Evolutionary conservation across 2,888 invertebrate genomes (phyloP).

Genomic region (Chaetogeoica ovagalla): DNA sequence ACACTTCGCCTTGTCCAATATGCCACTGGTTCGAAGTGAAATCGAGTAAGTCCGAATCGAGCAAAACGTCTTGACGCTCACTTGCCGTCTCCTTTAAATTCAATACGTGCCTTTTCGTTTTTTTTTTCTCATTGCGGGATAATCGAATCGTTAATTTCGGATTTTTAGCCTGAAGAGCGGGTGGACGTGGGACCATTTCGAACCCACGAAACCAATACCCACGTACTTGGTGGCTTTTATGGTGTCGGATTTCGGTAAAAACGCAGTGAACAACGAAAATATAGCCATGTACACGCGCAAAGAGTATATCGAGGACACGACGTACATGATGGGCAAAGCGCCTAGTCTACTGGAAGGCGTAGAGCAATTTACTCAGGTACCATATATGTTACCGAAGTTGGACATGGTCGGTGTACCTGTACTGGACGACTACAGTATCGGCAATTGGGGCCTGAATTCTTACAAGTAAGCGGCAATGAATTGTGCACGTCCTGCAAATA

Average conservation of each 20-base stretch:
- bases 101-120: background rate
- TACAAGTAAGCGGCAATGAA: constrained; percentile 61
- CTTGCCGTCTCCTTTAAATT: too few relatives aligned
- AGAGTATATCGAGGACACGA: constrained; percentile 58
- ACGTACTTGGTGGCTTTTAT: constrained; percentile 80
- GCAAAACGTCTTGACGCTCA: too few relatives aligned
- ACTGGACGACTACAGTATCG: constrained; percentile 77
- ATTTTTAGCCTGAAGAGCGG: background rate
- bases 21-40: constrained; percentile 35
- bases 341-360: constrained; percentile 65
- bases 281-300: constrained; percentile 54
- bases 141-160: background rate
- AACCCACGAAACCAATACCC: constrained; percentile 56
- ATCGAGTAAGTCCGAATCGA: background rate
- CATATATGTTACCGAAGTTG: constrained; percentile 66
- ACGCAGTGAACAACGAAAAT: constrained; percentile 57
- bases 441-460: constrained; percentile 73
- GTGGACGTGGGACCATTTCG: constrained; percentile 59
- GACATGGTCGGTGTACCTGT: constrained; percentile 79
- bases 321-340: constrained; percentile 65
- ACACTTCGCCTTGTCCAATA: constrained; percentile 55
- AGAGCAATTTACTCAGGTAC: constrained; percentile 66
- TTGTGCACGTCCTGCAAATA: too few relatives aligned
- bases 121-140: background rate
- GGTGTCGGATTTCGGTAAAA: constrained; percentile 75